A percentile compares a stretch with the other conserved stretches of the same genome.
Evolutionary conservation across 2,888 invertebrate genomes (phyloP).

Genomic region (Allolobophora icterica): DNA sequence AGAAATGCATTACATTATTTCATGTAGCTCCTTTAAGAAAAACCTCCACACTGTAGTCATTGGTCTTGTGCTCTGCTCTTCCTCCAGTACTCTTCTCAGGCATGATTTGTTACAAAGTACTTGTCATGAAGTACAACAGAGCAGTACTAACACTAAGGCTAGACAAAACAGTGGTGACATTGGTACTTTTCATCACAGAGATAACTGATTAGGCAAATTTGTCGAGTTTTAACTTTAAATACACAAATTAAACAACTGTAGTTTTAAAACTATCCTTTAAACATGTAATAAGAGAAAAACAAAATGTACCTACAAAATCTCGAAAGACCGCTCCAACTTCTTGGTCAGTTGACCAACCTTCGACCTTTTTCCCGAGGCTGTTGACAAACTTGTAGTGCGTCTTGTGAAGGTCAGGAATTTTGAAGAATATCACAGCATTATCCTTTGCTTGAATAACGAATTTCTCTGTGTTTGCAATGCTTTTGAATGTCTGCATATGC

Average conservation of each 20-base stretch:
- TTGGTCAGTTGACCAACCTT: conserved; percentile 6
- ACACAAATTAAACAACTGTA: background rate
- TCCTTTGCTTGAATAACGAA: background rate
- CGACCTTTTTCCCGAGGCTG: background rate
- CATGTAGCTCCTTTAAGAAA: too few relatives aligned
- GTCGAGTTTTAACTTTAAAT: background rate
- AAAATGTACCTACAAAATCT: conserved; percentile 10
- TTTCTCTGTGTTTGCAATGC: background rate
- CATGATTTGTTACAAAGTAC: background rate
- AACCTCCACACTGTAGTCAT: too few relatives aligned
- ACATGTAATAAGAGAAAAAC: background rate
- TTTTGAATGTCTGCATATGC: conserved; percentile 23
- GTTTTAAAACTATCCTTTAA: background rate
- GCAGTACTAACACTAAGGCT: background rate
- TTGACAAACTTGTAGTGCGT: background rate
- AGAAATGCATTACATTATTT: too few relatives aligned
- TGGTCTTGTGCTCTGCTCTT: background rate
- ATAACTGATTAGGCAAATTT: background rate
- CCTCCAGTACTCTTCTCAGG: background rate
- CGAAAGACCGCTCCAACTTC: conserved; percentile 7
- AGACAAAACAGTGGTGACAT: background rate
- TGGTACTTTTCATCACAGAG: background rate
- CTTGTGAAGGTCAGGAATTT: conserved; percentile 19
- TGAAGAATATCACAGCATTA: background rate
- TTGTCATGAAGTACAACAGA: background rate